A percentile compares a stretch with the other conserved stretches of the same genome.
phyloP scores from a whole-genome alignment of 2,888 invertebrate genomes.

The Deladenus siricidicola region DNA sequence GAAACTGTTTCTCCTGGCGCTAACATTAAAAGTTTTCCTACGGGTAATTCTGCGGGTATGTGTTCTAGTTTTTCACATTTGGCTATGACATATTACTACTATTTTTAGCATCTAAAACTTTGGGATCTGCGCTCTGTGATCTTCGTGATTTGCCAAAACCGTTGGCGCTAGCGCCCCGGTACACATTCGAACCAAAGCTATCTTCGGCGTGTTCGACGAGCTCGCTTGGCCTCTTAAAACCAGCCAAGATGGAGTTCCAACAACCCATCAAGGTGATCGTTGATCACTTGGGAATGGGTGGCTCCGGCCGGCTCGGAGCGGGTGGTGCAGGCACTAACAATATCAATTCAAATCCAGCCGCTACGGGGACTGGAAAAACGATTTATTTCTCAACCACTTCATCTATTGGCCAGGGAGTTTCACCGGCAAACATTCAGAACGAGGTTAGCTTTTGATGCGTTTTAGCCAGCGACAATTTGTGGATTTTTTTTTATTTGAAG shows the following conservation, averaged over 20 bases:
- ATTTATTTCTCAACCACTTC: too few species aligned
- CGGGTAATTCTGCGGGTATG: not conserved
- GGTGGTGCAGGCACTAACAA: not conserved
- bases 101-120: not conserved
- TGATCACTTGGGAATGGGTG: not conserved
- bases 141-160: slow-evolving; percentile 11
- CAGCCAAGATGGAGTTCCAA: too few species aligned
- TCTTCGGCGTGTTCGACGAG: too few species aligned
- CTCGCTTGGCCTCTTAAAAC: too few species aligned
- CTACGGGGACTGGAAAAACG: not conserved
- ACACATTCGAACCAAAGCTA: slow-evolving; percentile 1
- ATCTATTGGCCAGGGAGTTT: not conserved
- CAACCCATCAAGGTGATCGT: too few species aligned
- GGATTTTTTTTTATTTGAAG: too few species aligned
- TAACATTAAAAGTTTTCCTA: slow-evolving; percentile 1
- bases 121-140: not conserved
- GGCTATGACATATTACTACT: not conserved
- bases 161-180: slow-evolving; percentile 8
- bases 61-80: not conserved
- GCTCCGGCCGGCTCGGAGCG: not conserved
- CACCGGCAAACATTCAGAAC: not conserved
- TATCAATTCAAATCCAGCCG: not conserved
- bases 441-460: not conserved
- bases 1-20: not conserved
- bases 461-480: too few species aligned